Evolutionary conservation across 2,113 vertebrate genomes (phyloP), one percentile per base, ranked within the genome.

Genomic region (Pseudorasbora parva): DNA sequence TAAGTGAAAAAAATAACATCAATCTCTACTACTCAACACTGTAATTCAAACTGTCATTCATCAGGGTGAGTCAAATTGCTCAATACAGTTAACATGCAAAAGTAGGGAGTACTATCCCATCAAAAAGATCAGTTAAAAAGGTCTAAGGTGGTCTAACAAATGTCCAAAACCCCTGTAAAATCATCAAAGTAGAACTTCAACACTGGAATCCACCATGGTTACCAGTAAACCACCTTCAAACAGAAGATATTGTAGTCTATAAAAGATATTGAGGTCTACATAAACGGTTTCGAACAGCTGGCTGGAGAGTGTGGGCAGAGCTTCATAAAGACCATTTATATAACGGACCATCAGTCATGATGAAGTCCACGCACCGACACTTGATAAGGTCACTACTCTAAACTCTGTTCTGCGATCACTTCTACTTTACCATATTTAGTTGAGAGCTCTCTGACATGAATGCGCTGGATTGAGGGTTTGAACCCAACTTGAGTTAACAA

Each of bases 381-480:
- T 69, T 81, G 79, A 81, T 71, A 81, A 81, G 79, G 79, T 81
- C 79, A 71, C 21, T 37, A 9, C 27, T 56, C 27, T 41, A 54
- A 81, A 68, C 62, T 56, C 49, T 37, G 62, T 33, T 56, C 47
- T 54, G 27, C 27, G 14, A 68, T 81, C 79, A 81, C 62, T 54
- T 81, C 47, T 14, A 30, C 30, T 69, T 69, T 69, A 69, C n/a
- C 79, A 71, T 47, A 17, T 41, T 69, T 68, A 27, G 47, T 69
- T 21, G 79, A 81, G 47, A 17, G 43, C 47, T 47, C 43, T 66
- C 41, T 69, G 56, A 68, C 64, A 81, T 25, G 30, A 37, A 30
- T 27, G 45, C 45, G 10, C 6, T 21, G 30, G 27, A 68, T 8
- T 49, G 47, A 69, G 47, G 27, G 64, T 69, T 69, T 56, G 62